Conservation (phyloP, 2,113 vertebrate genomes). For the Triplophysa tibetana region DNA sequence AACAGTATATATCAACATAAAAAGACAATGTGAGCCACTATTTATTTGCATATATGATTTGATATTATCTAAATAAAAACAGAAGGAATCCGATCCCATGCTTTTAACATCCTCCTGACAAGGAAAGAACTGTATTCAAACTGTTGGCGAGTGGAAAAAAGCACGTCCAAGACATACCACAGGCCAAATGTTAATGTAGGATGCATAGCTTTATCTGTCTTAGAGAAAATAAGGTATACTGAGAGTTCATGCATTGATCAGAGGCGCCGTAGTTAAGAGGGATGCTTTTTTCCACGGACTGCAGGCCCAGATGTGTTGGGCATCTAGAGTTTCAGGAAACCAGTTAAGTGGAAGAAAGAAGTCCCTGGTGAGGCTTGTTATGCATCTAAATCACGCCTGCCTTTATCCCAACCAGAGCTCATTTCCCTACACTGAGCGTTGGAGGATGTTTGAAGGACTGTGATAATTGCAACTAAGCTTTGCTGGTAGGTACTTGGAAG, state of each 20-base stretch:
- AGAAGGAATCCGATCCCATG: background rate
- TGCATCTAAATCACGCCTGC: slow-evolving; percentile 26
- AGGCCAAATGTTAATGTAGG: slow-evolving; percentile 18
- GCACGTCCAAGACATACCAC: slow-evolving; percentile 28
- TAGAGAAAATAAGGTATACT: background rate
- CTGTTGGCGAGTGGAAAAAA: background rate
- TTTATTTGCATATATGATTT: slow-evolving; percentile 16
- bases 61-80: background rate
- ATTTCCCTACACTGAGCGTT: background rate
- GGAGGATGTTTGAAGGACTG: slow-evolving; percentile 17
- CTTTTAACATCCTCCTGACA: slow-evolving; percentile 8
- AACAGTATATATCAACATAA: background rate
- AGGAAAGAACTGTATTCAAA: background rate
- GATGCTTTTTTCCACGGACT: slow-evolving; percentile 6
- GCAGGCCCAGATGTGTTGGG: slow-evolving; percentile 33
- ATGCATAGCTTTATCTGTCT: background rate
- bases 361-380: slow-evolving; percentile 11
- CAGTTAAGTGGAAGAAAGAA: slow-evolving; percentile 22
- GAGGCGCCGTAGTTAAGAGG: background rate
- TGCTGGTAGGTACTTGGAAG: background rate
- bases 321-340: slow-evolving; percentile 35
- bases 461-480: background rate
- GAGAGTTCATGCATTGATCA: slow-evolving; percentile 20
- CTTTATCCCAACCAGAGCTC: slow-evolving; percentile 10
- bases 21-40: background rate